These are phyloP conservation scores for Perizoma flavofasciatum DNA, from an alignment of 2,888 invertebrate genomes.

Conservation along the genomic window DNA sequence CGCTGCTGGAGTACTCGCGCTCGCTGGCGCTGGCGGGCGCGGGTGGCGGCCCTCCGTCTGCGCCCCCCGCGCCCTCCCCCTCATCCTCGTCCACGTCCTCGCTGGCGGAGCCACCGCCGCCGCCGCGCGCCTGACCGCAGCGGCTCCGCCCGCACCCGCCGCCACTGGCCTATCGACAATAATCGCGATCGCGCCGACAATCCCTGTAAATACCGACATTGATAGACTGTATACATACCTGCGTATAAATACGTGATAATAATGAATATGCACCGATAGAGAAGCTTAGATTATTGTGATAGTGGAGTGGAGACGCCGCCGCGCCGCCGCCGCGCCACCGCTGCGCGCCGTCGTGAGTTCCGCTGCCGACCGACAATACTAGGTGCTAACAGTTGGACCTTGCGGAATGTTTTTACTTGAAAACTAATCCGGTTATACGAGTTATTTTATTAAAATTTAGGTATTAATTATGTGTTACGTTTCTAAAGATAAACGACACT, in stretches of 20 bases:
- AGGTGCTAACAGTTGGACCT: slow-evolving; percentile 82
- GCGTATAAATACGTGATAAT: slow-evolving; percentile 81
- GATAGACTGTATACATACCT: slow-evolving; percentile 71
- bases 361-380: slow-evolving; percentile 78
- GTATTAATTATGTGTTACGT: slow-evolving; percentile 74
- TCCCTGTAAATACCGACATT: slow-evolving; percentile 67
- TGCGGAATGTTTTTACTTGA: slow-evolving; percentile 75
- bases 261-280: slow-evolving; percentile 80
- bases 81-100: slow-evolving; percentile 86
- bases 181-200: slow-evolving; percentile 67
- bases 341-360: slow-evolving; percentile 23
- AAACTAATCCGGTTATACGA: slow-evolving; percentile 69
- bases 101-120: slow-evolving; percentile 83
- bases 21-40: slow-evolving; percentile 60
- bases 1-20: slow-evolving; percentile 90
- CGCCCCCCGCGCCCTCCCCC: slow-evolving; percentile 79
- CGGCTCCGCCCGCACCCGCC: slow-evolving; percentile 81
- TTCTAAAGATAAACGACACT: slow-evolving; percentile 71
- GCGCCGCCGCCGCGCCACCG: slow-evolving; percentile 41
- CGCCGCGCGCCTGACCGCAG: slow-evolving; percentile 81
- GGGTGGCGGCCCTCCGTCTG: slow-evolving; percentile 65
- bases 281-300: slow-evolving; percentile 80
- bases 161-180: slow-evolving; percentile 81
- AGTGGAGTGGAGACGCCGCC: slow-evolving; percentile 69
- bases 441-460: slow-evolving; percentile 73